These are phyloP conservation scores for Cephalopterus ornatus DNA, from an alignment of 2,113 vertebrate species.

Conservation along the genomic window DNA sequence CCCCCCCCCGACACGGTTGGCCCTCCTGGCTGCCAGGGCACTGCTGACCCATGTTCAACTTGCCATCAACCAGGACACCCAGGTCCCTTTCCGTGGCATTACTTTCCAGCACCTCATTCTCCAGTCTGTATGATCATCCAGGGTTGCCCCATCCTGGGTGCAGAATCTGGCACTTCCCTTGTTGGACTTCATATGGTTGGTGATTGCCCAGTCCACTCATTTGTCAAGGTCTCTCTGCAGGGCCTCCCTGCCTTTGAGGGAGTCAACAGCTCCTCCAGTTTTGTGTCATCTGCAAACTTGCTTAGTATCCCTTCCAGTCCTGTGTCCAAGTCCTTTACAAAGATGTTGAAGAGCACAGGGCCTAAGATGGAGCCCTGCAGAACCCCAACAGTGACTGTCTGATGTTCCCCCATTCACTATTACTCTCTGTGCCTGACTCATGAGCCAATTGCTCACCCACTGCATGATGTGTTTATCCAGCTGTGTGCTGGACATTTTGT, in stretches of 20 bases:
- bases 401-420: not conserved
- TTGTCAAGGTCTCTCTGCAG: not conserved
- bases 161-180: not conserved
- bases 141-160: not conserved
- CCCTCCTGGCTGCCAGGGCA: not conserved
- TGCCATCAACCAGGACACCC: not conserved
- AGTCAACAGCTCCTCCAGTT: not conserved
- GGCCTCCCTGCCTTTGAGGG: not conserved
- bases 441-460: not conserved
- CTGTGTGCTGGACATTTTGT: not conserved
- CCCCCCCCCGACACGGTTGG: not conserved
- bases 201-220: not conserved
- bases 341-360: not conserved
- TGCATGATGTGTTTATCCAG: not conserved
- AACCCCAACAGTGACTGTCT: not conserved
- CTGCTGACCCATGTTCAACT: not conserved
- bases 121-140: not conserved
- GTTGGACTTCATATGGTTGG: not conserved
- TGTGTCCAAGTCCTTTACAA: not conserved
- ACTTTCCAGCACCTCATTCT: not conserved
- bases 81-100: not conserved
- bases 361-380: not conserved
- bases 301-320: not conserved
- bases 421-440: not conserved
- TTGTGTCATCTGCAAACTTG: not conserved